phyloP scores from a whole-genome alignment of 2,888 invertebrate genomes.

The Pristionchus exspectatus region DNA sequence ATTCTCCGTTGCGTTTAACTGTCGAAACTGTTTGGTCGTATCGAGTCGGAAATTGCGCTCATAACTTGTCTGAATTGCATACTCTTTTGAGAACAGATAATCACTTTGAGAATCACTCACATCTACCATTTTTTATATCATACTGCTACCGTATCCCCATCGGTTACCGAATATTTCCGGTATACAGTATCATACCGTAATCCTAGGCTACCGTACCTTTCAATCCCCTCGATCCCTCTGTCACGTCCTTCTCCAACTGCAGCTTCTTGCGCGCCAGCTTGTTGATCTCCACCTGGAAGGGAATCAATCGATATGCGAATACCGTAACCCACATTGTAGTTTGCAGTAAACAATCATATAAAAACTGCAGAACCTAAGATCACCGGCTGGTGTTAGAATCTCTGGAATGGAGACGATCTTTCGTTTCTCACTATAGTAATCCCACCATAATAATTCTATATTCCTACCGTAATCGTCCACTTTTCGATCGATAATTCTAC shows the following conservation, averaged over 20 bases:
- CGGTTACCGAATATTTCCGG: background rate
- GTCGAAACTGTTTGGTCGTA: background rate
- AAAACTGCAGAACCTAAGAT: background rate
- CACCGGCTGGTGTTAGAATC: too few species aligned
- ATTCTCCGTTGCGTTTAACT: background rate
- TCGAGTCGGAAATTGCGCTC: background rate
- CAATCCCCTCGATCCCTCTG: conserved; percentile 79
- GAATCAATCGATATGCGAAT: background rate
- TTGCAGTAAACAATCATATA: background rate
- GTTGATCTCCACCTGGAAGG: conserved; percentile 91
- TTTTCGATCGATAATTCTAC: background rate
- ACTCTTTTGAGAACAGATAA: too few species aligned
- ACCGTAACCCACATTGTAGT: background rate
- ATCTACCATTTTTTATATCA: too few species aligned
- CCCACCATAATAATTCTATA: too few species aligned
- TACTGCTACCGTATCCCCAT: background rate
- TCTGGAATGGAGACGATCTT: too few species aligned
- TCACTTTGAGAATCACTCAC: too few species aligned
- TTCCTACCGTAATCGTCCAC: too few species aligned
- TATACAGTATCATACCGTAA: too few species aligned
- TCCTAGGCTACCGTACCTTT: background rate
- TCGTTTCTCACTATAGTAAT: too few species aligned
- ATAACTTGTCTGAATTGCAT: background rate
- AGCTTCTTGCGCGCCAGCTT: conserved; percentile 93
- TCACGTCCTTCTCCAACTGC: conserved; percentile 91